phyloP scores from a whole-genome alignment of 2,888 invertebrate genomes.

The Hyposoter dolosus region DNA sequence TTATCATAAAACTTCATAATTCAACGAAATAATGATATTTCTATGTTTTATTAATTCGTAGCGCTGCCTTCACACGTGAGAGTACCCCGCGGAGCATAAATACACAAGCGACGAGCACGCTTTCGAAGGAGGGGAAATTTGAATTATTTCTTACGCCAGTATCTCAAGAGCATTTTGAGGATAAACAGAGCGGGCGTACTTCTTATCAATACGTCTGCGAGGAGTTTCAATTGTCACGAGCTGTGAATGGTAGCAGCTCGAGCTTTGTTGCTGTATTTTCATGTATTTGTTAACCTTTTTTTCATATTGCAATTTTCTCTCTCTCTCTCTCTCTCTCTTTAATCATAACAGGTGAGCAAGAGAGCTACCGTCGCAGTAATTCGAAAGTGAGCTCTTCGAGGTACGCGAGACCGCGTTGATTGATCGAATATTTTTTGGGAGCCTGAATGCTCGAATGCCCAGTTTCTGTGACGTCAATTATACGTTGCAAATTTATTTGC shows the following conservation, averaged over 20 bases:
- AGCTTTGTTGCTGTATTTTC: not conserved
- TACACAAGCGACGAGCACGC: not conserved
- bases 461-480: not conserved
- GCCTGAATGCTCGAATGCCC: not conserved
- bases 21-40: not conserved
- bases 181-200: too few species aligned
- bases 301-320: too few species aligned
- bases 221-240: slow-evolving; percentile 4
- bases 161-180: not conserved
- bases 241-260: not conserved
- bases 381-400: not conserved
- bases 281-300: not conserved
- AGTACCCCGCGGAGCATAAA: not conserved
- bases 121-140: not conserved
- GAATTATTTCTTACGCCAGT: not conserved
- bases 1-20: not conserved
- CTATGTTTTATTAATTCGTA: not conserved
- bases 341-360: slow-evolving; percentile 23
- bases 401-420: not conserved
- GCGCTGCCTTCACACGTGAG: not conserved
- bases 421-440: not conserved
- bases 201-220: too few species aligned
- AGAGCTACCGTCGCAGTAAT: slow-evolving; percentile 1
- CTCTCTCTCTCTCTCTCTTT: not conserved
- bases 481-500: not conserved